Conservation (phyloP, 2,797 vertebrate species). For the Glyptemys insculpta region DNA sequence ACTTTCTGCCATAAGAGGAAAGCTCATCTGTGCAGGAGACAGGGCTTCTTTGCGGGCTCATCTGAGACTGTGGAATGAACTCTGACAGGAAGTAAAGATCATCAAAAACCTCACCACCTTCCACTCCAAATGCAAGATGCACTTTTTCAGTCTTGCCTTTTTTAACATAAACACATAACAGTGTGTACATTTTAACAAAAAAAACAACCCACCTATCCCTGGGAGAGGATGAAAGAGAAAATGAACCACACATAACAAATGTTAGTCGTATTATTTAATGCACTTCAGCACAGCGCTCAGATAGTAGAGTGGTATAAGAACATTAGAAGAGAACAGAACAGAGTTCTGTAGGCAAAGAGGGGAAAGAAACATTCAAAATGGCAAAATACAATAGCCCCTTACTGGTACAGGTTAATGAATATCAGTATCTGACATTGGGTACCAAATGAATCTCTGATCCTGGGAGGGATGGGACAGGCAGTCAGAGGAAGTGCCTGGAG, state of each 20-base stretch:
- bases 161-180: not conserved
- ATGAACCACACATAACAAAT: not conserved
- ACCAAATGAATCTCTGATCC: not conserved
- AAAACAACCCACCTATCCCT: not conserved
- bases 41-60: not conserved
- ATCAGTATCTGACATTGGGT: not conserved
- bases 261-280: not conserved
- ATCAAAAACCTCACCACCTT: not conserved
- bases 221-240: not conserved
- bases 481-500: not conserved
- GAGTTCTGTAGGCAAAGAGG: not conserved
- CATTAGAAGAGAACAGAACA: not conserved
- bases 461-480: not conserved
- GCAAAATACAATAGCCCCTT: not conserved
- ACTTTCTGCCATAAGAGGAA: not conserved
- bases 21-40: not conserved
- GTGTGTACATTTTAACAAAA: not conserved
- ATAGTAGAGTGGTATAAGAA: not conserved
- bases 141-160: not conserved
- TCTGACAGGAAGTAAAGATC: not conserved
- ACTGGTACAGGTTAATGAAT: not conserved
- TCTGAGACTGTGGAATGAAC: not conserved
- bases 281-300: not conserved
- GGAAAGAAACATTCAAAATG: not conserved
- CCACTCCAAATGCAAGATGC: not conserved